Conservation (phyloP, 1,140 invertebrate species). For the Drosophila mauritiana region DNA sequence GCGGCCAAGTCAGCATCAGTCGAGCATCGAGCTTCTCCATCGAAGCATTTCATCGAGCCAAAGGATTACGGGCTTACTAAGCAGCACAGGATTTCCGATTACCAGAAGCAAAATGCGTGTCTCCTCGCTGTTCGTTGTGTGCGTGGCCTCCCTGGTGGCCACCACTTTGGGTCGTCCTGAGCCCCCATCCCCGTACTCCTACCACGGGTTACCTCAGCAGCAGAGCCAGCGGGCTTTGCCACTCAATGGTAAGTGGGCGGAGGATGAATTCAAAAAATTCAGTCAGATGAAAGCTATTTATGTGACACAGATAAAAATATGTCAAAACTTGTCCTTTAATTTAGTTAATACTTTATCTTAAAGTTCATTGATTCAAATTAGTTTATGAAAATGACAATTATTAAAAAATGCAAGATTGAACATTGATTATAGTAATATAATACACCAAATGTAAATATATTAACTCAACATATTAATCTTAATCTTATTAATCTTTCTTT, state of each 20-base stretch:
- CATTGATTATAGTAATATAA: no score
- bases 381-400: no score
- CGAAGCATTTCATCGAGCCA: conserved; percentile 42
- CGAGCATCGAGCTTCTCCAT: conserved; percentile 64
- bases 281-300: no score
- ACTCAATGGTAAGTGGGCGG: conserved; percentile 65
- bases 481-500: background rate
- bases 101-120: conserved; percentile 56
- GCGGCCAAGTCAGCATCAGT: conserved; percentile 59
- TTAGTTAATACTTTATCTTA: no score
- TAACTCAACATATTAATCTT: no score
- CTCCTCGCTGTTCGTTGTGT: conserved; percentile 85
- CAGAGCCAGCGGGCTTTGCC: conserved; percentile 80
- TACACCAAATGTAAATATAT: no score
- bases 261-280: background rate
- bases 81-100: conserved; percentile 47
- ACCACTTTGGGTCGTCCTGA: conserved; percentile 86
- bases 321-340: no score
- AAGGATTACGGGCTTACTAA: conserved; percentile 70
- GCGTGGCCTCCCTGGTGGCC: conserved; percentile 80
- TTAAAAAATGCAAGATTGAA: no score
- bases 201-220: conserved; percentile 85
- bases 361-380: no score
- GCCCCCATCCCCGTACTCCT: conserved; percentile 86
- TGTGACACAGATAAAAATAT: no score